Evolutionary conservation across 2,113 vertebrate species (phyloP).

Genomic region (Bufo gargarizans): DNA sequence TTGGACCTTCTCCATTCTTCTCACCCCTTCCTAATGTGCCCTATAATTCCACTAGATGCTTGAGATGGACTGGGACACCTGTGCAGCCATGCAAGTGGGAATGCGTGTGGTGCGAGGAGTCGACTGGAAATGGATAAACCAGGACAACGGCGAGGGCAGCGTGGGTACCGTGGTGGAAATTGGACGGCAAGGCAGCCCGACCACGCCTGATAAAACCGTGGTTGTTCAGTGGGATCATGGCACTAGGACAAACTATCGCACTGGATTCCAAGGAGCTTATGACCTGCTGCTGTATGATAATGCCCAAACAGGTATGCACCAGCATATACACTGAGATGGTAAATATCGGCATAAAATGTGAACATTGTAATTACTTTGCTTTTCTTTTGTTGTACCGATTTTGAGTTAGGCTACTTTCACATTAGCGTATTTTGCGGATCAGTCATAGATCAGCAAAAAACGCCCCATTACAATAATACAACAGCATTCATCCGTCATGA

Average conservation of each 20-base stretch:
- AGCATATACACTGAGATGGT: not conserved
- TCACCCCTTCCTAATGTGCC: not conserved
- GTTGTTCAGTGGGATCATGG: conserved; percentile 99
- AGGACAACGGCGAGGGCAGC: conserved; percentile 94
- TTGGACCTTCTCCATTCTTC: not conserved
- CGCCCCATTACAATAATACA: no score
- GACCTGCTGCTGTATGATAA: conserved; percentile 97
- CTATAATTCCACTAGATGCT: not conserved
- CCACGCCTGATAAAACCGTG: conserved; percentile 94
- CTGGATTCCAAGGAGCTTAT: conserved; percentile 92
- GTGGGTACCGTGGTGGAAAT: conserved; percentile 96
- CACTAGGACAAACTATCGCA: conserved; percentile 95
- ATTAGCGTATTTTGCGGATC: no score
- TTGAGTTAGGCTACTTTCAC: no score
- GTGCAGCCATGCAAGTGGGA: conserved; percentile 92
- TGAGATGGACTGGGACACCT: conserved; percentile 72
- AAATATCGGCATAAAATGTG: not conserved
- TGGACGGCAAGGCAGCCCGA: conserved; percentile 92
- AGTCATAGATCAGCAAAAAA: no score
- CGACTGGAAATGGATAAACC: conserved; percentile 98
- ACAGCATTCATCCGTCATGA: no score
- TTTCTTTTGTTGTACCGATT: no score
- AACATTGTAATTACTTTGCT: no score
- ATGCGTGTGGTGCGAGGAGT: conserved; percentile 94
- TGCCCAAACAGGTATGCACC: conserved; percentile 86